Evolutionary conservation across 2,797 vertebrate genomes (phyloP).

Genomic region (Stomatorhinus walkeri): DNA sequence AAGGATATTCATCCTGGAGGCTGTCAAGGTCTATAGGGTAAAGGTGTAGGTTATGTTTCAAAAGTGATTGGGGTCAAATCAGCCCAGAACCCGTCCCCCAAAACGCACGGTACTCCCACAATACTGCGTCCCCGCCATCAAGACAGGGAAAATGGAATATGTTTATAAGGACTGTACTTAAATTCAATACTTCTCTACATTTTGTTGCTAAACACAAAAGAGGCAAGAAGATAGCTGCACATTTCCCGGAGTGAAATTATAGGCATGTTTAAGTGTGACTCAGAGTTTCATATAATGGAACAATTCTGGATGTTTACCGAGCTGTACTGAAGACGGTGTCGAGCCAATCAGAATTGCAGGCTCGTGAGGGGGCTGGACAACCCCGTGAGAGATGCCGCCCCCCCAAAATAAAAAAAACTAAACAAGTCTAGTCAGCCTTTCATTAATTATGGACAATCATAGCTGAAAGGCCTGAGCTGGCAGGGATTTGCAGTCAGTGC

Average conservation of each 20-base stretch:
- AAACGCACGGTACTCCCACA: not conserved
- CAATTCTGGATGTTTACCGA: not conserved
- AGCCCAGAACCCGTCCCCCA: not conserved
- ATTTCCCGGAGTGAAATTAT: not conserved
- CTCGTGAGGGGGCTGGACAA: not conserved
- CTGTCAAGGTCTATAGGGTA: not conserved
- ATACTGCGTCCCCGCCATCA: not conserved
- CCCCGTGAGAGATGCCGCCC: not conserved
- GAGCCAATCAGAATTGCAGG: not conserved
- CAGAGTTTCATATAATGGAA: not conserved
- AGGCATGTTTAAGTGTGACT: not conserved
- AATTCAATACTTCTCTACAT: not conserved
- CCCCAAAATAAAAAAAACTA: not conserved
- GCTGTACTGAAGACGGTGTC: not conserved
- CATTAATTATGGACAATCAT: not conserved
- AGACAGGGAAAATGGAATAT: not conserved
- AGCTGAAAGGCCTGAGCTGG: not conserved
- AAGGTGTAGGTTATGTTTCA: not conserved
- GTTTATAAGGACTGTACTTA: not conserved
- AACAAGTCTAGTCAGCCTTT: not conserved
- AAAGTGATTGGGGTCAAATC: not conserved
- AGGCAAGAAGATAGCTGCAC: not conserved
- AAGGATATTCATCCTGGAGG: not conserved
- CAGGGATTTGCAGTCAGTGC: not conserved
- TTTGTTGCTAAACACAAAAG: not conserved